A percentile compares a stretch with the other conserved stretches of the same genome.
Evolutionary conservation across 2,888 invertebrate genomes (phyloP).

Genomic region (Sarcophaga subvicina): DNA sequence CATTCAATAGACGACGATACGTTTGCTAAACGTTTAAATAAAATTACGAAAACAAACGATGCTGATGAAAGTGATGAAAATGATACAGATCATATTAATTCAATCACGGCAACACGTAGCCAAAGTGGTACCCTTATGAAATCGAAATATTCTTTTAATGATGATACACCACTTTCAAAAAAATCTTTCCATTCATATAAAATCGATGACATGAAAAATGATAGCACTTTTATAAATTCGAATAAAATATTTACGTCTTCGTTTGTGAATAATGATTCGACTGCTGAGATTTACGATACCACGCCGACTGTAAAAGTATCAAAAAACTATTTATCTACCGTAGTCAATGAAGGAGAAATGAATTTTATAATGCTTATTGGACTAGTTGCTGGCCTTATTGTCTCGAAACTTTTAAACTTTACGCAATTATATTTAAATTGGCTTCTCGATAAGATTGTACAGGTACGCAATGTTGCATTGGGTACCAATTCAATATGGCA

Average conservation of each 20-base stretch:
- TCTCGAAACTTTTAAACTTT: conserved; percentile 73
- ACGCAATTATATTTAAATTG: conserved; percentile 74
- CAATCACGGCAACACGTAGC: background rate
- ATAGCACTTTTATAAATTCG: conserved; percentile 28
- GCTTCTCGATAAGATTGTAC: conserved; percentile 72
- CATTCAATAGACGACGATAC: background rate
- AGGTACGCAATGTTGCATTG: conserved; percentile 72
- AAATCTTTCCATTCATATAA: conserved; percentile 51
- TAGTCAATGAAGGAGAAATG: conserved; percentile 61
- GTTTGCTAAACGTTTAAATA: background rate
- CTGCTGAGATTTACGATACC: background rate
- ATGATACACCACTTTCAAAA: conserved; percentile 47
- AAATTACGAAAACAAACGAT: conserved; percentile 7
- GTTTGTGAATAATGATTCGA: conserved; percentile 4
- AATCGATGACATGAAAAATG: conserved; percentile 39
- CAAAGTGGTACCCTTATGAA: background rate
- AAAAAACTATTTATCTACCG: background rate
- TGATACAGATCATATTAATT: background rate
- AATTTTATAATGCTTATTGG: conserved; percentile 75
- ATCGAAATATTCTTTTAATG: background rate
- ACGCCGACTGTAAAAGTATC: background rate
- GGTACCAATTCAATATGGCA: conserved; percentile 73
- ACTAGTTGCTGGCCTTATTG: conserved; percentile 72
- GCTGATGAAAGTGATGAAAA: conserved; percentile 4
- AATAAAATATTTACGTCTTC: conserved; percentile 57